These are phyloP conservation scores for Volucella bombylans DNA, from an alignment of 2,888 invertebrate species.

Conservation along the genomic window DNA sequence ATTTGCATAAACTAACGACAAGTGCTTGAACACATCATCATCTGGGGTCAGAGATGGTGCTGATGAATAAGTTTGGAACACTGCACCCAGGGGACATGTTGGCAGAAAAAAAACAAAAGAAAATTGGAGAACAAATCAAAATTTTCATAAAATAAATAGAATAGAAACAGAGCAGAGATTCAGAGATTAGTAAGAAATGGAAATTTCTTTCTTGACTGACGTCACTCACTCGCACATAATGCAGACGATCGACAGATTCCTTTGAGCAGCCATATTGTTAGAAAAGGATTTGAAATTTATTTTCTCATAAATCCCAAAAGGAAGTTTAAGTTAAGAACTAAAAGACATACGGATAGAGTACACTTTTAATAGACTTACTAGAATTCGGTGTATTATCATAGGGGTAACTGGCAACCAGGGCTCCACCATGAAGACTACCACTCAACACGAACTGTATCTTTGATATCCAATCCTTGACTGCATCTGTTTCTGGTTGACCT, in stretches of 20 bases:
- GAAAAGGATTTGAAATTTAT: slow-evolving; percentile 75
- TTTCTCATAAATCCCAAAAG: slow-evolving; percentile 27
- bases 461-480: slow-evolving; percentile 96
- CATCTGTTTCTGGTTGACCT: slow-evolving; percentile 96
- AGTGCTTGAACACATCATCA: slow-evolving; percentile 94
- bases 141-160: not conserved
- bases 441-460: slow-evolving; percentile 96
- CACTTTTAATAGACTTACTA: slow-evolving; percentile 86
- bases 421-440: slow-evolving; percentile 96
- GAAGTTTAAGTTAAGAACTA: not conserved
- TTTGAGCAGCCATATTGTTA: slow-evolving; percentile 83
- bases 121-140: slow-evolving; percentile 46
- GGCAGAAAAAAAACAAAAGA: slow-evolving; percentile 40
- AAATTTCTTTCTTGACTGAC: not conserved
- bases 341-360: not conserved
- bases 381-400: slow-evolving; percentile 97
- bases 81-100: slow-evolving; percentile 87
- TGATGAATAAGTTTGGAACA: slow-evolving; percentile 93
- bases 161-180: not conserved
- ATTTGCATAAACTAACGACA: slow-evolving; percentile 92
- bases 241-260: slow-evolving; percentile 90
- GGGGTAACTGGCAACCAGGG: slow-evolving; percentile 96
- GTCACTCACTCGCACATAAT: slow-evolving; percentile 87
- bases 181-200: not conserved
- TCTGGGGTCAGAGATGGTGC: slow-evolving; percentile 93